phyloP scores from a whole-genome alignment of 2,797 vertebrate genomes.

The Capromys pilorides region DNA sequence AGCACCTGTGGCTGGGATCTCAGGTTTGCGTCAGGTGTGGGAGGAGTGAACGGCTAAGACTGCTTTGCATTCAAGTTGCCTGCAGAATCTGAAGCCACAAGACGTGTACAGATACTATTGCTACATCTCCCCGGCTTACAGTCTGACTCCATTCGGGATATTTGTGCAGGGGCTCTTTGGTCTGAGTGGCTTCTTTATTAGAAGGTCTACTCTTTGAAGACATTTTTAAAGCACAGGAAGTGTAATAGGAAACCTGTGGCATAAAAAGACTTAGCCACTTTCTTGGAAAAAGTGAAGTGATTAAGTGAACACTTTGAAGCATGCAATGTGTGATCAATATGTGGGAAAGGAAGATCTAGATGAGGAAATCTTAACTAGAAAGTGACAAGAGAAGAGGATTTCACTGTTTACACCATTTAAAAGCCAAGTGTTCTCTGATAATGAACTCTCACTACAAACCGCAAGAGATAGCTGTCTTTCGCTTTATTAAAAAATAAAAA shows the following conservation, averaged over 20 bases:
- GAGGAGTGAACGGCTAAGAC: not conserved
- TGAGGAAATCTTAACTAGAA: conserved; percentile 56
- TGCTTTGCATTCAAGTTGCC: not conserved
- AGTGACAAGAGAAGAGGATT: conserved; percentile 58
- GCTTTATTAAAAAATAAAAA: conserved; percentile 71
- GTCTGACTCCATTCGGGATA: not conserved
- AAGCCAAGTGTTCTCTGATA: conserved; percentile 51
- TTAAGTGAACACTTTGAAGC: conserved; percentile 59
- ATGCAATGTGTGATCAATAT: conserved; percentile 45
- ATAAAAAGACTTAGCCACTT: conserved; percentile 34
- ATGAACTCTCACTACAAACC: conserved; percentile 53
- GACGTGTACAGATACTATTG: not conserved
- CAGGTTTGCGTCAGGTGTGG: not conserved
- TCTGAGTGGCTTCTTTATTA: conserved; percentile 41
- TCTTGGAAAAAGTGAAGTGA: conserved; percentile 49
- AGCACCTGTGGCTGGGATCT: not conserved
- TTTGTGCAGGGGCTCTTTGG: not conserved
- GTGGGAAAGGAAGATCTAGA: conserved; percentile 42
- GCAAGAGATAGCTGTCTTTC: not conserved
- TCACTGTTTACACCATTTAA: conserved; percentile 58
- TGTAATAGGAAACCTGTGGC: not conserved
- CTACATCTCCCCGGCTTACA: not conserved
- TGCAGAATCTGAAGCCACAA: not conserved
- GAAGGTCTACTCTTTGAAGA: conserved; percentile 24
- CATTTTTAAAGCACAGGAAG: conserved; percentile 48